Evolutionary conservation across 2,113 vertebrate genomes (phyloP), one percentile per base, ranked within the genome.

Genomic region (Tautogolabrus adspersus): DNA sequence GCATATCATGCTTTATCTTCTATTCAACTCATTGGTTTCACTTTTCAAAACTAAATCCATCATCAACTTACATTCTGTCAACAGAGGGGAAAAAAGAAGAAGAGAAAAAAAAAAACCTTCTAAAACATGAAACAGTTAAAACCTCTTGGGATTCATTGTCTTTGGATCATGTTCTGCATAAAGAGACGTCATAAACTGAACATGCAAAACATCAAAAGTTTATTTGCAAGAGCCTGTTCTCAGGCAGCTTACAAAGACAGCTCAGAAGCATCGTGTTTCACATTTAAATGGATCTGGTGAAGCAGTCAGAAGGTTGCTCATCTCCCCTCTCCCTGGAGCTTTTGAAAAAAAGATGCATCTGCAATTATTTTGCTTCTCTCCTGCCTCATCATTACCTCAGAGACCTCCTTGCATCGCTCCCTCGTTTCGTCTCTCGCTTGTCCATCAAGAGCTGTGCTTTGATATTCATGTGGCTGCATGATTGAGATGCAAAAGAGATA

Each of bases 401-500:
- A 87, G 85, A 83, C 77, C 16, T 62, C 49, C 76, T 30, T 54
- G 62, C 19, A 37, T 77, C 81, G 66, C 64, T 59, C 71, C 46
- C 21, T 65, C 59, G 13, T 82, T 89, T 73, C 18, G 5, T 65
- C 34, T 65, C 34, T 54, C 8, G 65, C 46, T 68, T 82, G 84
- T 91, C 91, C 66, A 70, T 88, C 82, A 87, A 65, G 26, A 76
- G 62, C 73, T 73, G 15, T 0, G 79, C 90, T 91, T 91, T 93
- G 88, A 91, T 92, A 89, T 93, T 92, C 85, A 89, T 87, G 79
- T 21, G 66, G 51, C 49, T 55, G 38, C 52, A 1, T 72, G 75
- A 84, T 90, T 89, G 79, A 84, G 81, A 92, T 92, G 86, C 88
- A 82, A 68, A 88, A 47, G 63, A 80, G 85, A 77, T 47, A 23